These are phyloP conservation scores for Cheilosia impressa DNA, from an alignment of 2,888 invertebrate genomes.

Conservation along the genomic window DNA sequence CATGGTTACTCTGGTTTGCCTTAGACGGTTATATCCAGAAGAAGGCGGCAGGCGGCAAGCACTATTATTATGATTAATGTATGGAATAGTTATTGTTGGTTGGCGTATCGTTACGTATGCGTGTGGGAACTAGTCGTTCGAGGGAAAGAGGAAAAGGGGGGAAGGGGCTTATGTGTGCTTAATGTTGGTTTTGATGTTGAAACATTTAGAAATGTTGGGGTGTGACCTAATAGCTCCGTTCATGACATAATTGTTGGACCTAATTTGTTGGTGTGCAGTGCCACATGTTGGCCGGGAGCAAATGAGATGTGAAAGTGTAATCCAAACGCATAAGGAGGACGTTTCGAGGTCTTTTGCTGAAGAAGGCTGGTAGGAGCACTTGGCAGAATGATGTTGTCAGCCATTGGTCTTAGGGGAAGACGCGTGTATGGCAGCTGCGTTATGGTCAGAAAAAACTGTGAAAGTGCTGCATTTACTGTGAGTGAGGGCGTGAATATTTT, in stretches of 20 bases:
- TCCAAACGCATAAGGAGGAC: neutral
- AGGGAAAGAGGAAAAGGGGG: too few species aligned
- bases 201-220: constrained; percentile 56
- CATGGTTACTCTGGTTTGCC: constrained; percentile 47
- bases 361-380: too few species aligned
- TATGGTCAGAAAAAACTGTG: too few species aligned
- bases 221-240: constrained; percentile 67
- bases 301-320: neutral
- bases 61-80: constrained; percentile 73
- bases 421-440: too few species aligned
- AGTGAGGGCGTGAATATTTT: too few species aligned
- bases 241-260: constrained; percentile 68
- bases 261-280: constrained; percentile 49
- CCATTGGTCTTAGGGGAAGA: too few species aligned
- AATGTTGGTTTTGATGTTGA: constrained; percentile 65
- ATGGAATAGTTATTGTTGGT: constrained; percentile 52
- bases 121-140: neutral
- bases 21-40: constrained; percentile 38
- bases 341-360: neutral
- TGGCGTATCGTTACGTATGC: constrained; percentile 12
- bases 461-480: too few species aligned
- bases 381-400: too few species aligned
- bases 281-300: neutral
- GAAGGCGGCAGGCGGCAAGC: constrained; percentile 24
- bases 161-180: constrained; percentile 47